Evolutionary conservation across 2,797 vertebrate genomes (phyloP), one percentile per base, ranked within the genome.

Genomic region (Danionella dracula): DNA sequence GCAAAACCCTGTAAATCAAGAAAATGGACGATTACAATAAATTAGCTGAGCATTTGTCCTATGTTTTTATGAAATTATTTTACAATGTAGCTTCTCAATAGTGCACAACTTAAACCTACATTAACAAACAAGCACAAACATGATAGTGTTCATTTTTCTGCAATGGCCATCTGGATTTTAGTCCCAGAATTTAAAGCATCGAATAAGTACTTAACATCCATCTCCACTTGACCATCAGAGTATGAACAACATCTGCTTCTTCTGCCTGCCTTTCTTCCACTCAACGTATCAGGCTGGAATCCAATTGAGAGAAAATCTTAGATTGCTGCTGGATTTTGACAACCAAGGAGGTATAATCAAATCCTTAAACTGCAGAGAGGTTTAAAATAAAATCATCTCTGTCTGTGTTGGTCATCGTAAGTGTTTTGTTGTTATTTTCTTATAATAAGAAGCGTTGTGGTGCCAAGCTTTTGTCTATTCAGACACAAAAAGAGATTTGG

Each of bases 371-470:
- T 11, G 49, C 70, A 62, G 27, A 72, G 62, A 67, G 73, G 70
- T 78, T 64, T 72, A 78, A 72, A 61, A 64, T 63, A 31, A 5
- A 77, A 72, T 82, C 73, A 83, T 81, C 79, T 82, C 21, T 49
- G 38, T 66, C 49, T 62, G 45, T 62, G 37, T 54, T n/a, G 55
- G 29, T 51, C 42, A 65, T 46, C 48, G 21, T 68, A 56, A 19
- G 6, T 44, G 48, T 32, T 50, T 27, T 70, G 74, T 48, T 32
- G 16, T 15, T 29, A 59, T 56, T 55, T 57, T 71, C 58, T 31
- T 70, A 60, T 76, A 62, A 67, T 75, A 71, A 51, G 67, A 66
- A 70, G 59, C 80, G 74, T 76, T 79, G 69, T 46, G 48, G 61
- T 11, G 38, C 51, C 41, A 53, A 29, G 49, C 51, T 45, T 80